Evolutionary conservation across 2,797 vertebrate species (phyloP).

Genomic region (Sebastes elongatus): DNA sequence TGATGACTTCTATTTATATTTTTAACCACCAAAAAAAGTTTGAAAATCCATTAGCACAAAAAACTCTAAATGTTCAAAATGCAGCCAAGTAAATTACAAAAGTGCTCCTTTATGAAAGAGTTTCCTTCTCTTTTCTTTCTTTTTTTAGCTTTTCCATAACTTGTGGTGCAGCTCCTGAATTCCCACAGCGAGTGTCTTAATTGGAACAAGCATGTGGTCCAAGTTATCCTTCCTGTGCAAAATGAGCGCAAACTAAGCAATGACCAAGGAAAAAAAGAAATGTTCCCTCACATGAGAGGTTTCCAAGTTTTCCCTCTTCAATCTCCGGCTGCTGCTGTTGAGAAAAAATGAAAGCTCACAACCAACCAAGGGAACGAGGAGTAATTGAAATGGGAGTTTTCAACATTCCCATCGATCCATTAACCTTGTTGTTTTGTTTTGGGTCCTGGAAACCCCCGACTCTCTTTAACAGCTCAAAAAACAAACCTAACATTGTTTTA

Average conservation of each 20-base stretch:
- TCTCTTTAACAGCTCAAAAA: background rate
- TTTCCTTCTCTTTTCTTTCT: conserved; percentile 48
- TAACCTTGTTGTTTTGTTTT: background rate
- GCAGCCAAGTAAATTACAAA: conserved; percentile 42
- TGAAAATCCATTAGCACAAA: background rate
- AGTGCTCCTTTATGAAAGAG: conserved; percentile 35
- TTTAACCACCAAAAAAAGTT: background rate
- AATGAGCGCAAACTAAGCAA: conserved; percentile 33
- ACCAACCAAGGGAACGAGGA: background rate
- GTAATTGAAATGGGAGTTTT: background rate
- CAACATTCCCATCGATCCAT: background rate
- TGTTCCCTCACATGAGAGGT: conserved; percentile 36
- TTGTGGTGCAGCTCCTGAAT: conserved; percentile 60
- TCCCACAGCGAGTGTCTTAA: conserved; percentile 70
- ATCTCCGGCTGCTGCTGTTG: conserved; percentile 8
- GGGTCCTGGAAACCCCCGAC: background rate
- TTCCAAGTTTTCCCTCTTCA: conserved; percentile 29
- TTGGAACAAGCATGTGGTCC: conserved; percentile 69
- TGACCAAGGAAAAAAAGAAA: conserved; percentile 34
- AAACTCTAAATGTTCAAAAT: conserved; percentile 14
- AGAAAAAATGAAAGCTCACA: conserved; percentile 26
- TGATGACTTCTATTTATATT: background rate
- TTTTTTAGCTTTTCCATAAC: conserved; percentile 59
- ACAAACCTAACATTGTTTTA: background rate
- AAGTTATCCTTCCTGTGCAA: conserved; percentile 65